phyloP scores from a whole-genome alignment of 2,797 vertebrate genomes.

The Smutsia temminckii region DNA sequence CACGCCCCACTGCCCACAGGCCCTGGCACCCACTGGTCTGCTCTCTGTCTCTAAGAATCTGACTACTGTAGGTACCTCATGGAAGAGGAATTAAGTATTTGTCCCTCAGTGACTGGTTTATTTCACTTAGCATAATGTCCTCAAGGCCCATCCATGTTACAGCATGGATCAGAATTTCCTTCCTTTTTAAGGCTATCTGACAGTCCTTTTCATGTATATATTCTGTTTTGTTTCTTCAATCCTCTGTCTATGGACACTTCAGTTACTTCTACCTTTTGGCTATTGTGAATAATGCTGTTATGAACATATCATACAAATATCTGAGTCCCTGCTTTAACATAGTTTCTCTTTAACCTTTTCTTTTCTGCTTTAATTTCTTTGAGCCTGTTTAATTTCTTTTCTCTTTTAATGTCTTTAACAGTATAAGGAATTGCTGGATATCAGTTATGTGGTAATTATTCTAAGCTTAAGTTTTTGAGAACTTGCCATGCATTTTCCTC shows the following conservation, averaged over 20 bases:
- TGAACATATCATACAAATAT: not conserved
- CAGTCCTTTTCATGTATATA: not conserved
- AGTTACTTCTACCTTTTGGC: not conserved
- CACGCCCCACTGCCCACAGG: not conserved
- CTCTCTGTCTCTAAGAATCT: not conserved
- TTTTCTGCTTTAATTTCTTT: not conserved
- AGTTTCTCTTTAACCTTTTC: not conserved
- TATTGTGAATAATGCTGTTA: not conserved
- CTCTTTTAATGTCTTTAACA: not conserved
- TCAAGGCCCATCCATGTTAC: not conserved
- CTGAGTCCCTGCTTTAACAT: not conserved
- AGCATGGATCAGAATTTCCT: not conserved
- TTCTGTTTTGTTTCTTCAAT: not conserved
- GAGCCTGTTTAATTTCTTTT: not conserved
- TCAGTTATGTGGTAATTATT: not conserved
- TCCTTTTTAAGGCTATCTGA: not conserved
- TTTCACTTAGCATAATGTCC: not conserved
- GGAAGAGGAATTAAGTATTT: not conserved
- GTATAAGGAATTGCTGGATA: not conserved
- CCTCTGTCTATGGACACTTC: not conserved
- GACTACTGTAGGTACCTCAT: not conserved
- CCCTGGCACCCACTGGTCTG: not conserved
- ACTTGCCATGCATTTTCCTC: not conserved
- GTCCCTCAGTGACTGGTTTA: not conserved
- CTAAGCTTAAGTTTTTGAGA: not conserved